Evolutionary conservation across 2,888 invertebrate genomes (phyloP).

Genomic region (Pachydiplax longipennis): DNA sequence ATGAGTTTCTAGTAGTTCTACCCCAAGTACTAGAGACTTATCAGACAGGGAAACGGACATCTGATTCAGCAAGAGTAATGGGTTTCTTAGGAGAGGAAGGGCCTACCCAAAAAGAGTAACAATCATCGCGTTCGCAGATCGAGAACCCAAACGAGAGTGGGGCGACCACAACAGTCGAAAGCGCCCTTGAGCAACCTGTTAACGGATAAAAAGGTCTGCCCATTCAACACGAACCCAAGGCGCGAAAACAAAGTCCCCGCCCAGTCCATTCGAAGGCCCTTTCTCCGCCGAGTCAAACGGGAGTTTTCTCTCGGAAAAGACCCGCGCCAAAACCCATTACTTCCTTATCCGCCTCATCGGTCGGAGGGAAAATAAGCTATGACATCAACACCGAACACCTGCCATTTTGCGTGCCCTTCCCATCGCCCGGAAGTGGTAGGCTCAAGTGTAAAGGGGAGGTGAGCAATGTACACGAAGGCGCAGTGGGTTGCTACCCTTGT

Average conservation of each 20-base stretch:
- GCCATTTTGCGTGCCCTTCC: background rate
- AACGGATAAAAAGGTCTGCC: background rate
- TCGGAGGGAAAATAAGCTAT: no score
- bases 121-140: background rate
- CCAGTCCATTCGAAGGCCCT: background rate
- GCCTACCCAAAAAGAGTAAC: background rate
- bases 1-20: no score
- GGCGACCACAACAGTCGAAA: background rate
- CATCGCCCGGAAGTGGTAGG: background rate
- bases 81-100: background rate
- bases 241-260: conserved; percentile 9
- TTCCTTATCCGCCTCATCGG: background rate
- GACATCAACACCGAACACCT: no score
- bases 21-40: no score
- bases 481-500: no score
- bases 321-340: background rate
- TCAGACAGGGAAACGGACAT: background rate
- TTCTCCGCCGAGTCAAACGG: background rate
- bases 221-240: background rate
- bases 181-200: background rate
- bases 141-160: background rate
- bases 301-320: background rate
- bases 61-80: background rate
- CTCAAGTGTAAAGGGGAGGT: no score
- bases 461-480: no score